phyloP scores from a whole-genome alignment of 2,113 vertebrate genomes.

The Hippocampus comes region DNA sequence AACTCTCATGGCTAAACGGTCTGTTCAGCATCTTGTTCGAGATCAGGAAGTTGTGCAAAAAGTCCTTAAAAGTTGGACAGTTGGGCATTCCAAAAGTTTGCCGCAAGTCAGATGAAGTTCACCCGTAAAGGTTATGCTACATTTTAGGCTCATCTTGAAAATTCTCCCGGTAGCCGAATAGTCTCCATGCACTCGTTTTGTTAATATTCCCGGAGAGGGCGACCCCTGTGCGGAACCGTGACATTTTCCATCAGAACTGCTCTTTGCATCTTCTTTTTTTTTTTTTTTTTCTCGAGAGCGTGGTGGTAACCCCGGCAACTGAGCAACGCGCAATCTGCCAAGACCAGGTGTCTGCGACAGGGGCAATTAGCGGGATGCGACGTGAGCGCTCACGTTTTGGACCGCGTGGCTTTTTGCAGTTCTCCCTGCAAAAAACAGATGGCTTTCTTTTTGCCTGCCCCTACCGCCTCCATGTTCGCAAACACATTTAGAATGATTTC shows the following conservation, averaged over 20 bases:
- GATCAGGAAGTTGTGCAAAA: too few species aligned
- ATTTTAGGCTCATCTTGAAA: not conserved
- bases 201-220: constrained; percentile 47
- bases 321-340: constrained; percentile 7
- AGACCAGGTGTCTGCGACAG: constrained; percentile 43
- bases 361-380: constrained; percentile 40
- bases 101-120: too few species aligned
- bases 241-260: constrained; percentile 34
- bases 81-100: too few species aligned
- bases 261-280: constrained; percentile 18
- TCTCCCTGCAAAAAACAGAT: constrained; percentile 13
- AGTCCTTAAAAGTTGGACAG: too few species aligned
- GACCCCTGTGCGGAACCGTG: not conserved
- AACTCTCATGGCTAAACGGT: too few species aligned
- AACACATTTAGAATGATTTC: constrained; percentile 27
- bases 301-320: constrained; percentile 49
- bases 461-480: not conserved
- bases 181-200: constrained; percentile 23
- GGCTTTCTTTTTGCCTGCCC: constrained; percentile 23
- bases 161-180: not conserved
- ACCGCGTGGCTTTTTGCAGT: constrained; percentile 9
- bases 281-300: constrained; percentile 31
- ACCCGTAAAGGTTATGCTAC: not conserved
- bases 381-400: constrained; percentile 6
- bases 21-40: too few species aligned